phyloP scores from a whole-genome alignment of 2,797 vertebrate genomes.

The Acanthurus tractus region DNA sequence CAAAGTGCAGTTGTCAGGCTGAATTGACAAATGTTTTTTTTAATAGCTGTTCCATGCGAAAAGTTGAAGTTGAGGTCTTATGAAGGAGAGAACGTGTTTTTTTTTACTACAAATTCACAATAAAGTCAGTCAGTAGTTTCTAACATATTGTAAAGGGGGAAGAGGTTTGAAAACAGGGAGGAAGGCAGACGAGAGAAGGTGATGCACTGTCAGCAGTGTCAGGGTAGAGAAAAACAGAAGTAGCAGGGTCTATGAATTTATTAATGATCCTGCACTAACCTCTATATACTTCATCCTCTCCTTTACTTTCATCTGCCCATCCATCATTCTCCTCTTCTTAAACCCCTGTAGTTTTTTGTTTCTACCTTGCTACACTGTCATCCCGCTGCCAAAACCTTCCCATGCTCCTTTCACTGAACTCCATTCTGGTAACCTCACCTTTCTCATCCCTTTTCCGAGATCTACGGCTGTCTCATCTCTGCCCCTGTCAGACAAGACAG shows the following conservation, averaged over 20 bases:
- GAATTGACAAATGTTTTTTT: background rate
- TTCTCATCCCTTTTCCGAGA: conserved; percentile 63
- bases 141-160: background rate
- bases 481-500: conserved; percentile 57
- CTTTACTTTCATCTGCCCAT: conserved; percentile 59
- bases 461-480: conserved; percentile 67
- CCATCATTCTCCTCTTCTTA: conserved; percentile 48
- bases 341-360: conserved; percentile 45
- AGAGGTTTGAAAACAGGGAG: background rate
- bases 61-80: conserved; percentile 8
- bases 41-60: conserved; percentile 2
- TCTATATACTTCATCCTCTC: conserved; percentile 58
- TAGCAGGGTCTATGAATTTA: conserved; percentile 45
- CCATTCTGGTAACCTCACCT: conserved; percentile 55
- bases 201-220: conserved; percentile 57
- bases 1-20: conserved; percentile 4
- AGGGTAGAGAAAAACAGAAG: conserved; percentile 25
- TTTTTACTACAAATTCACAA: conserved; percentile 1
- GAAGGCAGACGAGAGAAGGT: conserved; percentile 17
- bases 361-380: conserved; percentile 53
- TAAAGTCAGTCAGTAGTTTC: background rate
- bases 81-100: background rate
- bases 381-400: conserved; percentile 59
- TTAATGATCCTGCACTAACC: conserved; percentile 57
- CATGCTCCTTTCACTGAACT: conserved; percentile 69